phyloP scores from a whole-genome alignment of 1,140 invertebrate species.

The Akabosia matsudoensis region DNA sequence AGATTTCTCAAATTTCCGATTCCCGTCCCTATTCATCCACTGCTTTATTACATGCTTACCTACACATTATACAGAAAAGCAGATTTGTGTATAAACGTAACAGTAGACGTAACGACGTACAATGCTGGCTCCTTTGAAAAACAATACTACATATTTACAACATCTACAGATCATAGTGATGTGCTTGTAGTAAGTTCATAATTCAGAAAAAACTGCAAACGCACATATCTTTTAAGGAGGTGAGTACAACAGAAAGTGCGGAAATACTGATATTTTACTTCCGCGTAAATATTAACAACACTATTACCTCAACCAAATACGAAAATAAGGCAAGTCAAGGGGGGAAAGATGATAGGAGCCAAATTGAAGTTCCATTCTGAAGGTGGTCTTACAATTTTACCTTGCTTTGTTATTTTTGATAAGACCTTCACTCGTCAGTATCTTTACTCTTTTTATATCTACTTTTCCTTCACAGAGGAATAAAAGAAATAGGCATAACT shows the following conservation, averaged over 20 bases:
- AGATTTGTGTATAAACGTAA: not conserved
- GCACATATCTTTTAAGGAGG: too few relatives aligned
- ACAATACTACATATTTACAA: too few relatives aligned
- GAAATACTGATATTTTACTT: too few relatives aligned
- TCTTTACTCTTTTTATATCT: not conserved
- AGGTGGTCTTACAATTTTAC: not conserved
- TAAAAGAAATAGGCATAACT: not conserved
- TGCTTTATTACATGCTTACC: not conserved
- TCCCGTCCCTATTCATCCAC: not conserved
- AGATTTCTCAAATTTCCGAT: constrained; percentile 20
- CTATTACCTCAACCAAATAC: not conserved
- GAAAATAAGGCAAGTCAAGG: not conserved
- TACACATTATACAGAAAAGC: not conserved
- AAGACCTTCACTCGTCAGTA: not conserved
- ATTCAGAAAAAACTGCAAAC: too few relatives aligned
- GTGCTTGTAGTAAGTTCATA: too few relatives aligned
- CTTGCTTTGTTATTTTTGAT: not conserved
- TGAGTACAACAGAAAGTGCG: too few relatives aligned
- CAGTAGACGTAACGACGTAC: not conserved
- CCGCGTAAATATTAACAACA: too few relatives aligned
- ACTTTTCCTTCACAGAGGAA: not conserved
- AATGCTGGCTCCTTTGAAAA: too few relatives aligned
- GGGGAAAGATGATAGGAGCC: not conserved
- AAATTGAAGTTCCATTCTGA: constrained; percentile 5
- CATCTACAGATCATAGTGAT: too few relatives aligned